These are phyloP conservation scores for Mus minutoides DNA, from an alignment of 2,797 vertebrate species.

Conservation along the genomic window DNA sequence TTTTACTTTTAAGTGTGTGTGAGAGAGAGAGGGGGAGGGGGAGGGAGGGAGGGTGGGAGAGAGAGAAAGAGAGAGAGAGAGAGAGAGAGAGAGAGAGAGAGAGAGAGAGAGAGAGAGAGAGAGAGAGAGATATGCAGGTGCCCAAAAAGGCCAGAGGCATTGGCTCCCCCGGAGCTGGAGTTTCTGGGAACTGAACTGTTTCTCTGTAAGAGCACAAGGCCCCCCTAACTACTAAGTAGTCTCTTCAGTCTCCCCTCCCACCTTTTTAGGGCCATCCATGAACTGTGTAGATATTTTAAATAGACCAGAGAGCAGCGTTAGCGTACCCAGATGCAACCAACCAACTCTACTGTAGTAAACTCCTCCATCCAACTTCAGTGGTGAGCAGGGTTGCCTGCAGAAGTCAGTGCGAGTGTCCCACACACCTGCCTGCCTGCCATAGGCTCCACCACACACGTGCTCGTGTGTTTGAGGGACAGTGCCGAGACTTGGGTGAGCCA, in stretches of 20 bases:
- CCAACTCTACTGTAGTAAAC: neutral
- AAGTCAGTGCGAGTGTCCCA: neutral
- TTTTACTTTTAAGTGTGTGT: neutral
- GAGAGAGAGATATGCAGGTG: no score
- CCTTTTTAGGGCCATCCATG: neutral
- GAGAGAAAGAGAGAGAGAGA: no score
- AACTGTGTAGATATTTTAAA: neutral
- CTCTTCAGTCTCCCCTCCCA: neutral
- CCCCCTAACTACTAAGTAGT: neutral
- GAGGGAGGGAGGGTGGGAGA: no score
- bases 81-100: no score
- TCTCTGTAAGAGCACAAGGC: neutral
- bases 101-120: no score
- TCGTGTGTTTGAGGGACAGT: neutral
- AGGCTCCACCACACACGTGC: neutral
- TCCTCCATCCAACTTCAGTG: neutral
- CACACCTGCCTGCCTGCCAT: neutral
- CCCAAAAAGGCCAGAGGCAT: neutral
- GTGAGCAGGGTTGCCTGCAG: neutral
- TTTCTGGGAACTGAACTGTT: neutral
- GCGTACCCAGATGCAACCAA: neutral
- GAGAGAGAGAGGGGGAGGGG: neutral
- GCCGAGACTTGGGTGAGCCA: neutral
- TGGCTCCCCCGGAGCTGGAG: neutral
- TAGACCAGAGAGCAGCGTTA: neutral